phyloP scores from a whole-genome alignment of 2,797 vertebrate species.

The Mormyrops boulengeri region DNA sequence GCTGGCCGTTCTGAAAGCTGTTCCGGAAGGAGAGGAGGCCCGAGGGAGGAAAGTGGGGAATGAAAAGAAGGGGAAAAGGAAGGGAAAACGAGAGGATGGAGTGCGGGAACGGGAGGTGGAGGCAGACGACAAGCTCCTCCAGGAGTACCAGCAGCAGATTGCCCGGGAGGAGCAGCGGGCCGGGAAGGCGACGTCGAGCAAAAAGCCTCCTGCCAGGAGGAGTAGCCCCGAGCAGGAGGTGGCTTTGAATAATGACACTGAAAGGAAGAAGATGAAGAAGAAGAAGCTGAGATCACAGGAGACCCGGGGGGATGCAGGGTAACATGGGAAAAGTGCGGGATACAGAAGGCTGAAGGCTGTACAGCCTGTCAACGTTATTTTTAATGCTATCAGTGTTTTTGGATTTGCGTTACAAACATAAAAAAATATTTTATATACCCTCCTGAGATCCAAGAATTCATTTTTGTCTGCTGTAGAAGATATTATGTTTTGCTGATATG shows the following conservation, averaged over 20 bases:
- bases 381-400: neutral
- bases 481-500: neutral
- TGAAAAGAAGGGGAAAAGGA: constrained; percentile 54
- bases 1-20: constrained; percentile 40
- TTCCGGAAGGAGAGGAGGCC: constrained; percentile 42
- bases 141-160: constrained; percentile 73
- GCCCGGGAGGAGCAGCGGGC: constrained; percentile 69
- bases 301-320: constrained; percentile 65
- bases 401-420: neutral
- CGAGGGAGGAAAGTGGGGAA: constrained; percentile 43
- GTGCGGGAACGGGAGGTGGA: constrained; percentile 48
- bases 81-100: constrained; percentile 38
- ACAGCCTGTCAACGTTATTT: neutral
- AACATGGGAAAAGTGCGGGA: neutral
- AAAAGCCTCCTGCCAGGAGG: constrained; percentile 62
- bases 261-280: constrained; percentile 75
- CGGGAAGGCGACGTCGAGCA: constrained; percentile 62
- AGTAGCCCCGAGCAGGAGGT: constrained; percentile 46
- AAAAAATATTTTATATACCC: neutral
- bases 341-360: neutral
- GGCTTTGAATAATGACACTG: constrained; percentile 63
- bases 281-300: constrained; percentile 63
- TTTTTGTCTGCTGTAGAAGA: neutral
- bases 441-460: neutral
- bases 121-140: constrained; percentile 67